Conservation (phyloP, 2,888 invertebrate species). For the Drosophila birchii region DNA sequence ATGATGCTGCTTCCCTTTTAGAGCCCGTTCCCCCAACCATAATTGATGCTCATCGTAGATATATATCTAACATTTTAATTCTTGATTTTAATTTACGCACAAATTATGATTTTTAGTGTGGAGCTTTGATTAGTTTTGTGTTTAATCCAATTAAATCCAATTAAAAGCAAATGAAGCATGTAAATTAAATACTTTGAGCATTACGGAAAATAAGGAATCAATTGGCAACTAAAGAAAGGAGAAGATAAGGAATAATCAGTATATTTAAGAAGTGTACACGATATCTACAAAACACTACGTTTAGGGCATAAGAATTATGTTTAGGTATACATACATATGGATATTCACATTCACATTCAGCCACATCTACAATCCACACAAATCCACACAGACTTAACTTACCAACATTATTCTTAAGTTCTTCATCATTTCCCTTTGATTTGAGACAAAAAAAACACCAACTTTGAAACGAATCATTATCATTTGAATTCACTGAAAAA, state of each 20-base stretch:
- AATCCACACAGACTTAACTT: conserved; percentile 9
- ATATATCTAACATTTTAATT: conserved; percentile 23
- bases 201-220: conserved; percentile 30
- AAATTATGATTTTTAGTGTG: conserved; percentile 39
- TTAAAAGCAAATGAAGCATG: conserved; percentile 26
- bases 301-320: conserved; percentile 40
- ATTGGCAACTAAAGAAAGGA: conserved; percentile 49
- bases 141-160: not conserved
- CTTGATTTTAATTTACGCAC: conserved; percentile 54
- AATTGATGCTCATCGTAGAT: conserved; percentile 57
- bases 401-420: conserved; percentile 14
- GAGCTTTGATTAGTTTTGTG: conserved; percentile 21
- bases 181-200: conserved; percentile 59
- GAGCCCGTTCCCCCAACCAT: conserved; percentile 4
- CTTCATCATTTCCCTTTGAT: conserved; percentile 7
- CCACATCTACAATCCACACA: not conserved
- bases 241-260: conserved; percentile 53
- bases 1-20: conserved; percentile 27
- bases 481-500: conserved; percentile 13
- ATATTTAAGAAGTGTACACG: conserved; percentile 58
- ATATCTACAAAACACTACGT: conserved; percentile 47
- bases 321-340: conserved; percentile 42
- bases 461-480: conserved; percentile 15
- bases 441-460: conserved; percentile 38
- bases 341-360: conserved; percentile 19